Conservation (phyloP, 2,888 invertebrate species). For the Leptinotarsa rubiginosa region DNA sequence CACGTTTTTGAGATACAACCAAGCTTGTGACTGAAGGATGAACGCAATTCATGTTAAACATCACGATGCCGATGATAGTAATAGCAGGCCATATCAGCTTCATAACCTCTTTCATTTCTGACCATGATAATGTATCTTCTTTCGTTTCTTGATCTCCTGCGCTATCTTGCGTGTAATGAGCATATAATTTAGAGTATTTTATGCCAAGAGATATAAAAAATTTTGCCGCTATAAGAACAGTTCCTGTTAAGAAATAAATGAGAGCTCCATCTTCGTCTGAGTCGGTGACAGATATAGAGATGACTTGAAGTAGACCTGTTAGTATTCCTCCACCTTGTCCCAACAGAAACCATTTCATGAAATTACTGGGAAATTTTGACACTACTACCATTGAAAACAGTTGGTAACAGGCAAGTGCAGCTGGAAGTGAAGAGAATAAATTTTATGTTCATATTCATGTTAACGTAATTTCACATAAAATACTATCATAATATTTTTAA, state of each 20-base stretch:
- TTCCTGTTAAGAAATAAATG: slow-evolving; percentile 7
- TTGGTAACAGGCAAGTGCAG: slow-evolving; percentile 5
- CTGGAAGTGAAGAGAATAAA: background rate
- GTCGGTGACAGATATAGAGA: slow-evolving; percentile 12
- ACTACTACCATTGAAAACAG: background rate
- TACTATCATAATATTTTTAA: too few species aligned
- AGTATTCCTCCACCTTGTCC: slow-evolving; percentile 20
- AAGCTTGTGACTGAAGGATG: slow-evolving; percentile 13
- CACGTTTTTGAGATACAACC: background rate
- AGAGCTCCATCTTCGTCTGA: background rate
- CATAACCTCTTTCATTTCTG: slow-evolving; percentile 4
- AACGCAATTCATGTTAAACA: background rate
- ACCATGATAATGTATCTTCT: background rate
- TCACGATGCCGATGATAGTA: background rate
- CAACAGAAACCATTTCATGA: slow-evolving; percentile 11
- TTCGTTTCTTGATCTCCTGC: background rate
- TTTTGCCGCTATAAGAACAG: background rate
- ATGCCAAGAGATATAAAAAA: background rate
- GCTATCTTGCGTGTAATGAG: background rate
- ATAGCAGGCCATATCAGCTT: background rate
- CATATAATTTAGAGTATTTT: background rate
- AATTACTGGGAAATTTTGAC: slow-evolving; percentile 3
- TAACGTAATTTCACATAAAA: too few species aligned
- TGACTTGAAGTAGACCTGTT: background rate
- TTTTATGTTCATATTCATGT: background rate